phyloP scores from a whole-genome alignment of 2,888 invertebrate species.

The Ligdia adustata region DNA sequence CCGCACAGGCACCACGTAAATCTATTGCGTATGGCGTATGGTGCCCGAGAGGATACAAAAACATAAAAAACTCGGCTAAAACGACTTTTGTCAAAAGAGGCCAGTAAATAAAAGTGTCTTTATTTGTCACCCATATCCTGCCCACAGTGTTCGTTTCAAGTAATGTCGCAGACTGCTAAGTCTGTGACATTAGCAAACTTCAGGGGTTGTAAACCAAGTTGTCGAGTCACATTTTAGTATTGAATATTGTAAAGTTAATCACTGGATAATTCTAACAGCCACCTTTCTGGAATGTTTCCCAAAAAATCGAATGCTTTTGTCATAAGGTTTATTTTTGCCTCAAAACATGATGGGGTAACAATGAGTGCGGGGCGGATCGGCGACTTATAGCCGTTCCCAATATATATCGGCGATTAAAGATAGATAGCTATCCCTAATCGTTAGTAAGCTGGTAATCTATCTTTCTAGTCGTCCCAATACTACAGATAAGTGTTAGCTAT shows the following conservation, averaged over 20 bases:
- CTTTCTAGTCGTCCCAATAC: no score
- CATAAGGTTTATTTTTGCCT: no score
- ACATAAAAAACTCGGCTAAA: background rate
- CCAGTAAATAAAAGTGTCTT: background rate
- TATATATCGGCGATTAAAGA: no score
- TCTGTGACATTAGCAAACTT: background rate
- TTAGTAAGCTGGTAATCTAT: no score
- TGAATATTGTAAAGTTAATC: slow-evolving; percentile 9
- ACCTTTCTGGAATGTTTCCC: slow-evolving; percentile 7
- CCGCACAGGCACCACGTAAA: background rate
- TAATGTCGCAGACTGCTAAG: no score
- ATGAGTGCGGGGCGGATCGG: slow-evolving; percentile 8
- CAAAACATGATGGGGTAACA: slow-evolving; percentile 7
- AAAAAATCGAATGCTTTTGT: no score
- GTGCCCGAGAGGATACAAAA: background rate
- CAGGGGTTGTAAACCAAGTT: slow-evolving; percentile 7
- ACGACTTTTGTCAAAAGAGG: background rate
- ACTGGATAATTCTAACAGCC: slow-evolving; percentile 6
- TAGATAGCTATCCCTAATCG: no score
- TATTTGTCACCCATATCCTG: background rate
- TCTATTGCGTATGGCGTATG: background rate
- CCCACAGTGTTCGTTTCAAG: background rate
- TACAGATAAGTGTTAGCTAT: no score
- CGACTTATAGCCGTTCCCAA: no score
- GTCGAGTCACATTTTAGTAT: slow-evolving; percentile 12